Evolutionary conservation across 2,888 invertebrate species (phyloP).

Genomic region (Lutraria lutraria): DNA sequence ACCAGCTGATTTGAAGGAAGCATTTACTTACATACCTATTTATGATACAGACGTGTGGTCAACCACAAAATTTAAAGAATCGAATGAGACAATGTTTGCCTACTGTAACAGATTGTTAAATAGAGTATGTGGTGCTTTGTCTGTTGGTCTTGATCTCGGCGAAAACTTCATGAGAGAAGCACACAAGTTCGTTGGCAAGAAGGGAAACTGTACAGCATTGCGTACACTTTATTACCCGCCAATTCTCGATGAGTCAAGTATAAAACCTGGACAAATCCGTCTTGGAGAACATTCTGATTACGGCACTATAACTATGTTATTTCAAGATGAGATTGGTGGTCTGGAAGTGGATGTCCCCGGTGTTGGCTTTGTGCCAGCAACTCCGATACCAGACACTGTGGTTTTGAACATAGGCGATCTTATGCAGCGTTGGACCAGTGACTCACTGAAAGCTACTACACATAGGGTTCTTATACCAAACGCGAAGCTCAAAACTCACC

Average conservation of each 20-base stretch:
- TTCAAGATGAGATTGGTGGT: slow-evolving; percentile 76
- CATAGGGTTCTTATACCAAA: slow-evolving; percentile 74
- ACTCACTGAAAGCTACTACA: slow-evolving; percentile 90
- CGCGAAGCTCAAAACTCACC: slow-evolving; percentile 46
- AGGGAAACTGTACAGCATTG: slow-evolving; percentile 37
- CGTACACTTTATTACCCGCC: slow-evolving; percentile 52
- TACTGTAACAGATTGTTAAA: slow-evolving; percentile 39
- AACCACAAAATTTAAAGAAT: slow-evolving; percentile 37
- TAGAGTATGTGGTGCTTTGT: slow-evolving; percentile 46
- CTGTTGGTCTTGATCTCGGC: slow-evolving; percentile 43
- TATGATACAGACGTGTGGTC: slow-evolving; percentile 43
- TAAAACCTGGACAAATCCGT: slow-evolving; percentile 73
- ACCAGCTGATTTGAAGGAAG: slow-evolving; percentile 65
- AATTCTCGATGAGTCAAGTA: slow-evolving; percentile 31
- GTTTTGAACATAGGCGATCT: slow-evolving; percentile 92
- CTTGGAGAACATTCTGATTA: slow-evolving; percentile 78
- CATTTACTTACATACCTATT: slow-evolving; percentile 58
- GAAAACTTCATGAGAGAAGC: slow-evolving; percentile 37
- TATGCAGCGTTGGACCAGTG: slow-evolving; percentile 92
- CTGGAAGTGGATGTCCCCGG: slow-evolving; percentile 69
- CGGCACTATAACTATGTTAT: slow-evolving; percentile 72
- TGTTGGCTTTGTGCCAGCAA: slow-evolving; percentile 92
- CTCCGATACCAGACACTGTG: slow-evolving; percentile 92
- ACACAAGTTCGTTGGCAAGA: slow-evolving; percentile 36
- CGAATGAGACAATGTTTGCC: slow-evolving; percentile 30